phyloP scores from a whole-genome alignment of 2,888 invertebrate species.

The Dendrolimus houi region DNA sequence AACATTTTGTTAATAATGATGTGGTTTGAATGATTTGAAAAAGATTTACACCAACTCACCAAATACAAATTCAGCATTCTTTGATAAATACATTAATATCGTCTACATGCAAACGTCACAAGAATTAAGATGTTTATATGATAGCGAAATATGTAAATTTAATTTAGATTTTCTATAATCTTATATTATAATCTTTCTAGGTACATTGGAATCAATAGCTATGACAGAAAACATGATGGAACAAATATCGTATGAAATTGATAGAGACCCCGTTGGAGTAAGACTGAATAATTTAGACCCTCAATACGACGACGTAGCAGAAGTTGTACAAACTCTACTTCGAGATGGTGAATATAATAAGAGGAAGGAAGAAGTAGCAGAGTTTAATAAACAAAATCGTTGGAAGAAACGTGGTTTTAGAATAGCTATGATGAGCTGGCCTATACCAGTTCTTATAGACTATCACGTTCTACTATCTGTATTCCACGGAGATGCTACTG shows the following conservation, averaged over 20 bases:
- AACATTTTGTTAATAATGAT: too few species aligned
- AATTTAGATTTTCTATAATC: too few species aligned
- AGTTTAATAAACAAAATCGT: slow-evolving; percentile 80
- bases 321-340: slow-evolving; percentile 31
- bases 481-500: slow-evolving; percentile 82
- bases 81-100: too few species aligned
- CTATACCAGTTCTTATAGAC: slow-evolving; percentile 64
- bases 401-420: slow-evolving; percentile 88
- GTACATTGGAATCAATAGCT: slow-evolving; percentile 78
- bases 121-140: too few species aligned
- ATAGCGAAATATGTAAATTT: too few species aligned
- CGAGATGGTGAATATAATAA: slow-evolving; percentile 67
- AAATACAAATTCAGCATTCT: too few species aligned
- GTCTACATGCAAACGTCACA: too few species aligned
- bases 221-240: slow-evolving; percentile 81
- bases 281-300: slow-evolving; percentile 41
- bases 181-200: slow-evolving; percentile 39
- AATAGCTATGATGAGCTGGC: slow-evolving; percentile 82
- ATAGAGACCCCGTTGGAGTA: slow-evolving; percentile 76
- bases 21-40: too few species aligned
- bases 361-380: slow-evolving; percentile 69
- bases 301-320: slow-evolving; percentile 54
- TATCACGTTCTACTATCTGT: slow-evolving; percentile 79
- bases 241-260: slow-evolving; percentile 72
- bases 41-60: too few species aligned